These are phyloP conservation scores for Sinocyclocheilus grahami DNA, from an alignment of 2,113 vertebrate species.

Conservation along the genomic window DNA sequence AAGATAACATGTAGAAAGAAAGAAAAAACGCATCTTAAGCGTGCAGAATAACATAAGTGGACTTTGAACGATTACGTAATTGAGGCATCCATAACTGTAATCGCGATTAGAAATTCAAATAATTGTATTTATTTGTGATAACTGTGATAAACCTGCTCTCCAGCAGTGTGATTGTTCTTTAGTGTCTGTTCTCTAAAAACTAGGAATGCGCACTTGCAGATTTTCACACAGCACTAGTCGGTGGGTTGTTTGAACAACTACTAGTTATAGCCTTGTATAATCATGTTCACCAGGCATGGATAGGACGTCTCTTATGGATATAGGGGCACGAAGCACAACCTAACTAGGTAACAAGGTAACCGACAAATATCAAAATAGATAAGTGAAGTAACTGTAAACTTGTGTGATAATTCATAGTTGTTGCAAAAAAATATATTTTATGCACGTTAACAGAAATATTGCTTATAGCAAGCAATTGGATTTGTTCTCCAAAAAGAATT, in stretches of 20 bases:
- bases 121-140: slow-evolving; percentile 2
- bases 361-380: not conserved
- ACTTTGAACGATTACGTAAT: no score
- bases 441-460: no score
- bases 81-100: no score
- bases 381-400: no score
- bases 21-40: no score
- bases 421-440: not conserved
- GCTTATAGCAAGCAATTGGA: no score
- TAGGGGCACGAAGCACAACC: not conserved
- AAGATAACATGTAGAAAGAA: no score
- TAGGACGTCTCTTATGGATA: not conserved
- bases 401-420: not conserved
- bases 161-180: not conserved
- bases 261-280: not conserved
- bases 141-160: slow-evolving; percentile 43
- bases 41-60: no score
- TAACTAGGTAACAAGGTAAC: not conserved
- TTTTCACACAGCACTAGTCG: not conserved
- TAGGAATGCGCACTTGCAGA: not conserved
- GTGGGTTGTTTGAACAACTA: not conserved
- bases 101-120: no score
- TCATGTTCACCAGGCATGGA: not conserved
- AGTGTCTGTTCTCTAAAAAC: not conserved
- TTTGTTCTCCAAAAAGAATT: no score